A percentile compares a stretch with the other conserved stretches of the same genome.
phyloP scores from a whole-genome alignment of 2,113 vertebrate species.

The Myotis lucifugus region DNA sequence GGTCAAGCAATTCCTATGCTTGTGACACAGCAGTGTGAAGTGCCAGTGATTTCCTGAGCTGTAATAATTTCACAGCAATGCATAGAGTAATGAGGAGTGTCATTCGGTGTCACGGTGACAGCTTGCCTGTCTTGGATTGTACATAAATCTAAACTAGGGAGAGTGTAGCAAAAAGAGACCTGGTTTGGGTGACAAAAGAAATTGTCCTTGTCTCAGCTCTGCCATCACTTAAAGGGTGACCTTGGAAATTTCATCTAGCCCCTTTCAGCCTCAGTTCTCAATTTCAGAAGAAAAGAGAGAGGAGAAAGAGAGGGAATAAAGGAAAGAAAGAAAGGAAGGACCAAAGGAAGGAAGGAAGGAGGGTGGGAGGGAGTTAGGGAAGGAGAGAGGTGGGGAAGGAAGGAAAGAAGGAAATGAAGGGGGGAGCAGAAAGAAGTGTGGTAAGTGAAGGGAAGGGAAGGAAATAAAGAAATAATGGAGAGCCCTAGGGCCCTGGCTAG shows the following conservation, averaged over 20 bases:
- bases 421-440: not conserved
- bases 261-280: not conserved
- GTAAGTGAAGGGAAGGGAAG: not conserved
- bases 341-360: not conserved
- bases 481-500: no score
- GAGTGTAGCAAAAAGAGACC: not conserved
- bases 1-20: not conserved
- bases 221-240: not conserved
- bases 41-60: slow-evolving; percentile 48
- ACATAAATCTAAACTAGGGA: not conserved
- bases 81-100: not conserved
- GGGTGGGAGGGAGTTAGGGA: not conserved
- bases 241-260: not conserved
- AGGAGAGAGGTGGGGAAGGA: not conserved
- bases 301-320: not conserved
- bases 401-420: not conserved
- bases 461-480: not conserved
- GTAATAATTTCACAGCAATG: slow-evolving; percentile 4
- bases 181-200: not conserved
- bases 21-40: not conserved
- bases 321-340: not conserved
- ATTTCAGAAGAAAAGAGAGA: not conserved
- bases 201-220: not conserved
- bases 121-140: not conserved
- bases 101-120: not conserved